Conservation (phyloP, 2,797 vertebrate genomes). For the Nyctalus aviator region DNA sequence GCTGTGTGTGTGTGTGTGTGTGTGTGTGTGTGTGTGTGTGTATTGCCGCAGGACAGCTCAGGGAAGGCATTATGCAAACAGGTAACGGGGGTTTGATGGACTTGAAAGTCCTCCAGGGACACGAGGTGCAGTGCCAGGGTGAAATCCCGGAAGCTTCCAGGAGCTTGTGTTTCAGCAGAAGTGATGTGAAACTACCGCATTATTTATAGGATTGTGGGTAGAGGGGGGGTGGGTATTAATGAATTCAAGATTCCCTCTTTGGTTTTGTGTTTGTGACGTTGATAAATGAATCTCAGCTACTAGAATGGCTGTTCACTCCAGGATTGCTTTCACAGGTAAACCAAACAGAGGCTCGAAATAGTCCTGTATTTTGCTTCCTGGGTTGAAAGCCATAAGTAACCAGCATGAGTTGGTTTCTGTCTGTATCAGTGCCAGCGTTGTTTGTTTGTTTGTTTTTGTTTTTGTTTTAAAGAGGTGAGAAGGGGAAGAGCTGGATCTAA, state of each 20-base stretch:
- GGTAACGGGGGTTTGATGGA: background rate
- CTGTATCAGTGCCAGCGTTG: background rate
- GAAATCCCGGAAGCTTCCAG: background rate
- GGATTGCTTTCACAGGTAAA: too few relatives aligned
- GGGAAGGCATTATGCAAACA: background rate
- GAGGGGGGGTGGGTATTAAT: background rate
- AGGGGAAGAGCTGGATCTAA: background rate
- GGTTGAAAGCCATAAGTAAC: background rate
- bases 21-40: too few relatives aligned
- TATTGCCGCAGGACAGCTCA: fast-evolving
- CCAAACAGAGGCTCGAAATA: background rate
- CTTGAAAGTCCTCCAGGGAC: background rate
- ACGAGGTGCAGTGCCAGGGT: background rate
- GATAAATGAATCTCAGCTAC: background rate
- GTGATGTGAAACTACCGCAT: background rate
- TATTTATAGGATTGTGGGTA: background rate
- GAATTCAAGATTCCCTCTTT: background rate
- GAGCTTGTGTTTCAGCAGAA: background rate
- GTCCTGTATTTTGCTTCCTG: background rate
- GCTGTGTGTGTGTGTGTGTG: too few relatives aligned
- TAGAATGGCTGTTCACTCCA: background rate
- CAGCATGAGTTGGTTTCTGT: background rate
- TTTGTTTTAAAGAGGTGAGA: background rate
- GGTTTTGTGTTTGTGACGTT: background rate
- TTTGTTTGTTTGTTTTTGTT: background rate